Evolutionary conservation across 2,888 invertebrate genomes (phyloP).

Genomic region (Drosophila macrospina): DNA sequence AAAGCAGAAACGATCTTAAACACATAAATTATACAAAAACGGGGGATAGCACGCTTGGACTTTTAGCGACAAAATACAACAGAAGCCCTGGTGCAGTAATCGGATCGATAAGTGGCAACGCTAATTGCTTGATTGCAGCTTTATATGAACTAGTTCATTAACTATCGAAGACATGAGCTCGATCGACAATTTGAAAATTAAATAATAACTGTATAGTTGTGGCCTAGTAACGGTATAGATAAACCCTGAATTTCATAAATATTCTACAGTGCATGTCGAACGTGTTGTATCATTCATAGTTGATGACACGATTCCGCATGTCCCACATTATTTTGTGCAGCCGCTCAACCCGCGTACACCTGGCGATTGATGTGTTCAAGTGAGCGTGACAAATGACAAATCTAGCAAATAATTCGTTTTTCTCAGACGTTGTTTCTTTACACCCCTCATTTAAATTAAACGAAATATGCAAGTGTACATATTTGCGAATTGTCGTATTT

Average conservation of each 20-base stretch:
- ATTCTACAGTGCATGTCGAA: conserved; percentile 29
- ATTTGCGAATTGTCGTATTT: conserved; percentile 15
- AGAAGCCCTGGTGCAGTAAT: conserved; percentile 10
- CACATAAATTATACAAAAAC: background rate
- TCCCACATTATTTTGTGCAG: conserved; percentile 48
- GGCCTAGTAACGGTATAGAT: background rate
- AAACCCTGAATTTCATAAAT: conserved; percentile 5
- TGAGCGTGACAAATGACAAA: conserved; percentile 81
- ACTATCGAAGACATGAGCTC: background rate
- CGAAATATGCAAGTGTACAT: conserved; percentile 40
- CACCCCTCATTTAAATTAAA: conserved; percentile 58
- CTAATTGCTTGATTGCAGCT: background rate
- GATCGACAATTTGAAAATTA: background rate
- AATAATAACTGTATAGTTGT: too few relatives aligned
- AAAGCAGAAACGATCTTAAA: background rate
- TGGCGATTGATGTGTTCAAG: conserved; percentile 80
- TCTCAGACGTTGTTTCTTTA: conserved; percentile 39
- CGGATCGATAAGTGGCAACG: conserved; percentile 9
- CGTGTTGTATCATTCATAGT: conserved; percentile 31
- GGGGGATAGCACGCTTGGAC: background rate
- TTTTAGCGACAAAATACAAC: background rate
- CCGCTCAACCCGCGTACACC: conserved; percentile 51
- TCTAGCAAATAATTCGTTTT: conserved; percentile 67
- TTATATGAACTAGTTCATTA: background rate
- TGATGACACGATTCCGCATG: conserved; percentile 65